phyloP scores from a whole-genome alignment of 2,888 invertebrate genomes.

The Laspeyria flexula region DNA sequence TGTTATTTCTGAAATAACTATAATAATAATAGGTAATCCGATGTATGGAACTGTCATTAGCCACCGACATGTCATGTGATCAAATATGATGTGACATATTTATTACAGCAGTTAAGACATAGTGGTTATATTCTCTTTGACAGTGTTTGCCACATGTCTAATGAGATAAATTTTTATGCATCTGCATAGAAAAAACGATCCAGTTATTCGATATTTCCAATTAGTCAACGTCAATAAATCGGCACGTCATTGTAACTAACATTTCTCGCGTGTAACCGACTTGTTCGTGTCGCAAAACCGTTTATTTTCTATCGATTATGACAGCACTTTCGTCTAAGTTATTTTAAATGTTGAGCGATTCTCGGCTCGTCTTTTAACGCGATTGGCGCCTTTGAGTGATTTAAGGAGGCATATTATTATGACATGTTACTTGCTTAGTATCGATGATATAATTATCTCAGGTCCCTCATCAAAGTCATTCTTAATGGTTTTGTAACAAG shows the following conservation, averaged over 20 bases:
- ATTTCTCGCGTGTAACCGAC: slow-evolving; percentile 51
- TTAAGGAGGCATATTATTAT: slow-evolving; percentile 8
- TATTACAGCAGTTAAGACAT: too few relatives aligned
- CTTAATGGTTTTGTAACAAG: background rate
- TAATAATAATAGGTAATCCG: too few relatives aligned
- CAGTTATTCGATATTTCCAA: slow-evolving; percentile 35
- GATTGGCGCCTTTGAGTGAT: background rate
- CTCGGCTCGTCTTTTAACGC: slow-evolving; percentile 3
- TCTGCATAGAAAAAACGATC: too few relatives aligned
- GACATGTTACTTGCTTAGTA: background rate
- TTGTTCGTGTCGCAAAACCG: slow-evolving; percentile 49
- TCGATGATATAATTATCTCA: background rate
- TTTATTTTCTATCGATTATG: slow-evolving; percentile 47
- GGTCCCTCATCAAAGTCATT: background rate
- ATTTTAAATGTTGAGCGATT: slow-evolving; percentile 16
- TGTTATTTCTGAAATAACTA: background rate
- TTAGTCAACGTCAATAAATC: slow-evolving; percentile 32
- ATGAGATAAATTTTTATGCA: too few relatives aligned
- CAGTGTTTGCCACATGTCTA: too few relatives aligned
- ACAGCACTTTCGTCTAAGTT: slow-evolving; percentile 40
- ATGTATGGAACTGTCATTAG: too few relatives aligned
- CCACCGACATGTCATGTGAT: too few relatives aligned
- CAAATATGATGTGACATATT: too few relatives aligned
- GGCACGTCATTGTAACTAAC: slow-evolving; percentile 15
- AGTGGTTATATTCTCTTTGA: too few relatives aligned